phyloP scores from a whole-genome alignment of 1,140 invertebrate species.

The Bombus impatiens region DNA sequence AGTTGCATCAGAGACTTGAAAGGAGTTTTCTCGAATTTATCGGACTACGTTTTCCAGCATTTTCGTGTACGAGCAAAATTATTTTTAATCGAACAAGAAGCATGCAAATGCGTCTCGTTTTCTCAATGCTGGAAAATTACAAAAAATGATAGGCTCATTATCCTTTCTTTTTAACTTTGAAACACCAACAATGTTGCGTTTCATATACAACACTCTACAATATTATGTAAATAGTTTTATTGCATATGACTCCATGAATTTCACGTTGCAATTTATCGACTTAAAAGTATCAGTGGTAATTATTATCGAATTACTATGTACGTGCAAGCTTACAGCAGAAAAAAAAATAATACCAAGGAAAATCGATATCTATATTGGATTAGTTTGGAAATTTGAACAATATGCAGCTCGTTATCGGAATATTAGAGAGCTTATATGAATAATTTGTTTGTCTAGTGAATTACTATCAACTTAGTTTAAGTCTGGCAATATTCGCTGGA shows the following conservation, averaged over 20 bases:
- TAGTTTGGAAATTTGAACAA: background rate
- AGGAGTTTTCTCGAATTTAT: background rate
- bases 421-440: conserved; percentile 25
- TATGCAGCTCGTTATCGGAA: background rate
- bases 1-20: no score
- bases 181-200: background rate
- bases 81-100: background rate
- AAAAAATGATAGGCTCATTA: background rate
- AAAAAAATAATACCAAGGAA: no score
- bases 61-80: background rate
- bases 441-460: conserved; percentile 41
- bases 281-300: background rate
- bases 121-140: background rate
- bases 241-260: background rate
- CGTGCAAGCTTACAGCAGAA: background rate
- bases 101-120: background rate
- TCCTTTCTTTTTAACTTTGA: background rate
- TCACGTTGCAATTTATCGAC: background rate
- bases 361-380: background rate
- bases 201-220: background rate
- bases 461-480: conserved; percentile 6
- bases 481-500: conserved; percentile 14
- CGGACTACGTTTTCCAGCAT: background rate
- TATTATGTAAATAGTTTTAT: background rate
- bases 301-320: background rate